Base-by-base conservation (phyloP, 37 sponge, comb jelly and placozoan species). In the Chondrosia reniformis region DNA sequence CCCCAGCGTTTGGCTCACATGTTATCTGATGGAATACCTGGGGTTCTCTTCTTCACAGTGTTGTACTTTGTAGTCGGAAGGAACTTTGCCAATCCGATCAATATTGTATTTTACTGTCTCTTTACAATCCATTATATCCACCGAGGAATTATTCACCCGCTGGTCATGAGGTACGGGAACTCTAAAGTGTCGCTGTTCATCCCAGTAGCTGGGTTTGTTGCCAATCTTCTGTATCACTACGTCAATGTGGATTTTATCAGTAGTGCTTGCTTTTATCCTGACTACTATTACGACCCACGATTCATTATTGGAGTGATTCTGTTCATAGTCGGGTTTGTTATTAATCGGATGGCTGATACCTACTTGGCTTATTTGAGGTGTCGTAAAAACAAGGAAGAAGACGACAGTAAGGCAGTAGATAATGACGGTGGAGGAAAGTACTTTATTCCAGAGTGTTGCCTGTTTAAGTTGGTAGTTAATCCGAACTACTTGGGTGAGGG, bases 401-500 rank as follows among this genome's bases (percentile, higher is more conserved):
- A 66, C 67, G n/a, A 25, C 6, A 66, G 36, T 8, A 40, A 66
- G 33, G 39, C 54, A n/a, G 40, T 77, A 19, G 28, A 17, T 24
- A 13, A 30, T 22, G 49, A 66, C 38, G 36, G 36, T 34, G 67
- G 38, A 36, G 7, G 67, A 33, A 46, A 62, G 46, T 91, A 94
- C 80, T 21, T 61, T 27, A 77, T 94, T 25, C 95, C 95, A 2
- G 64, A 84, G 55, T 91, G 91, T 28, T 25, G 49, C 9, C 69
- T 90, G 42, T 94, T 84, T 71, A 78, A 75, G 41, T 38, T 76
- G 32, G 80, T 94, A 4, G 75, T 91, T 28, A 80, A 82, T 45
- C 95, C 95, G 0, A 94, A 94, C 80, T 94, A 91, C 59, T 72
- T 94, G 45, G 95, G 89, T 15, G 95, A 94, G 75, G 61, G 45